Conservation (phyloP, 2,888 invertebrate genomes). For the Cheiracanthium punctorium region DNA sequence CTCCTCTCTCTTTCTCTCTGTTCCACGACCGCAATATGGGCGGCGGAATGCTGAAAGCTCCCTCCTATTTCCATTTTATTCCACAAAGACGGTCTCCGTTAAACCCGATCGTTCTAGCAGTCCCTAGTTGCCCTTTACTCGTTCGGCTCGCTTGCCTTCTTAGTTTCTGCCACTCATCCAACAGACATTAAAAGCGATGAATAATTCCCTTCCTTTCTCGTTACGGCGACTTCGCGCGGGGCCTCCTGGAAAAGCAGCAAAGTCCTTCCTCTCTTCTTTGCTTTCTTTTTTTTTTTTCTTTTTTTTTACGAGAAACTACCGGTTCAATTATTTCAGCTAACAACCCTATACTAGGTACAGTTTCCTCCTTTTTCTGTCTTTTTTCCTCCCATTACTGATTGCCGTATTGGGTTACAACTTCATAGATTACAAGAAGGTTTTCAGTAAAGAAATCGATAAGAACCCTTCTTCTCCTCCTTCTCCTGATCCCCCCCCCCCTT, state of each 20-base stretch:
- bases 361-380: constrained; percentile 9
- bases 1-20: constrained; percentile 23
- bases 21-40: constrained; percentile 54
- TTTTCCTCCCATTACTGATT: constrained; percentile 21
- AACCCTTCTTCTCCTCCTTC: not conserved
- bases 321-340: constrained; percentile 65
- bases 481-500: not conserved
- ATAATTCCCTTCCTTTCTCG: constrained; percentile 29
- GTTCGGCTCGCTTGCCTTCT: constrained; percentile 46
- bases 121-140: constrained; percentile 26
- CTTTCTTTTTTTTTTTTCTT: no score
- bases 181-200: constrained; percentile 66
- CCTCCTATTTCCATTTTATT: constrained; percentile 61
- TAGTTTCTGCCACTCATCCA: constrained; percentile 63
- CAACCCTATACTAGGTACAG: constrained; percentile 29
- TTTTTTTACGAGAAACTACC: constrained; percentile 25
- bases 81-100: constrained; percentile 65
- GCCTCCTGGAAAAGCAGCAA: constrained; percentile 19
- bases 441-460: constrained; percentile 1
- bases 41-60: constrained; percentile 40
- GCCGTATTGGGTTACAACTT: constrained; percentile 38
- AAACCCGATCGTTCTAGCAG: constrained; percentile 50
- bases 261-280: no score
- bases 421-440: not conserved
- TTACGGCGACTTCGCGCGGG: constrained; percentile 11